phyloP scores from a whole-genome alignment of 2,797 vertebrate genomes.

The Ctenochaetus hawaiiensis region DNA sequence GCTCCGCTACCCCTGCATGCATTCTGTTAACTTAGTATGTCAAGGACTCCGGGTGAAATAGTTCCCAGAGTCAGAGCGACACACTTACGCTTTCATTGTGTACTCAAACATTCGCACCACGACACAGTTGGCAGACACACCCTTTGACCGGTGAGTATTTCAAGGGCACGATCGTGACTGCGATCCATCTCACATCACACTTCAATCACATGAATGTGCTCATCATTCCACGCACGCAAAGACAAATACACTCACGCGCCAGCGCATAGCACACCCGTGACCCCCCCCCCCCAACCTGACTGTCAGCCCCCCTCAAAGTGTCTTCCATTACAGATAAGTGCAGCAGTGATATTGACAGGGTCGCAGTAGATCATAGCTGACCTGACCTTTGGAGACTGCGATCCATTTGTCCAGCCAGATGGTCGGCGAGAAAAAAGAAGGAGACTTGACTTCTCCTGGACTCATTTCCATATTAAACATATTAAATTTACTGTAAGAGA shows the following conservation, averaged over 20 bases:
- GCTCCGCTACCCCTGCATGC: conserved; percentile 44
- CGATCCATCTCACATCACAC: conserved; percentile 30
- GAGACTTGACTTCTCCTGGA: not conserved
- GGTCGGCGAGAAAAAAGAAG: conserved; percentile 33
- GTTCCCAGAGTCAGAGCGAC: conserved; percentile 61
- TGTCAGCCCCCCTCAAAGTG: conserved; percentile 50
- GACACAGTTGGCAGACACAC: conserved; percentile 56
- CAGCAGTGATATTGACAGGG: conserved; percentile 67
- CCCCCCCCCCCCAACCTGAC: conserved; percentile 31
- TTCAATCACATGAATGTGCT: conserved; percentile 46
- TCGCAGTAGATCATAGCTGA: conserved; percentile 54
- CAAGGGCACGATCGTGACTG: conserved; percentile 62
- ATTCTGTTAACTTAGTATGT: conserved; percentile 66
- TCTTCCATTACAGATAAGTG: conserved; percentile 80
- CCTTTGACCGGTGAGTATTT: conserved; percentile 52
- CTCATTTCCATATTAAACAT: not conserved
- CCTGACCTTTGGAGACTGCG: conserved; percentile 64
- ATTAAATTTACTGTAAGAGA: conserved; percentile 2
- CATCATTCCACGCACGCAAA: conserved; percentile 30
- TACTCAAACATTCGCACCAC: conserved; percentile 21
- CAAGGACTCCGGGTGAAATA: conserved; percentile 61
- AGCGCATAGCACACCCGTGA: not conserved
- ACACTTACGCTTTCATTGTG: conserved; percentile 56
- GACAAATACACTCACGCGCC: conserved; percentile 38
- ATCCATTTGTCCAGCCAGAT: conserved; percentile 66